These are phyloP conservation scores for Priocnemis perturbator DNA, from an alignment of 2,888 invertebrate genomes.

Conservation along the genomic window DNA sequence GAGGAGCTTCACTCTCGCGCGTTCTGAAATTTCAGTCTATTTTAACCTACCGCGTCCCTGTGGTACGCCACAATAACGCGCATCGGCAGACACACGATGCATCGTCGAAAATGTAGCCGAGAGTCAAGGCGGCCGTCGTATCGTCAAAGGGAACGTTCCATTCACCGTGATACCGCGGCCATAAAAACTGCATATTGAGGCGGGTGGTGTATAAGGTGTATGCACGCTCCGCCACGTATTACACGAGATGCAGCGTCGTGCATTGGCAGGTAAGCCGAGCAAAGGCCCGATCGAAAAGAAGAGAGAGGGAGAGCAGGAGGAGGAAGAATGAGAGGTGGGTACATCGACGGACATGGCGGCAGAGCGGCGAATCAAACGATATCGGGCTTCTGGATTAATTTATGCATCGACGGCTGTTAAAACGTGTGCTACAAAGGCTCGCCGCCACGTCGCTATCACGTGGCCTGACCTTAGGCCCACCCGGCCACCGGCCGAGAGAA, in stretches of 20 bases:
- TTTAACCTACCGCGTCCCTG: no score
- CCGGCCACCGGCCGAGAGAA: conserved; percentile 63
- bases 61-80: no score
- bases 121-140: conserved; percentile 29
- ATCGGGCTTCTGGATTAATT: conserved; percentile 74
- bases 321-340: conserved; percentile 32
- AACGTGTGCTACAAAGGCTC: conserved; percentile 73
- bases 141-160: conserved; percentile 46
- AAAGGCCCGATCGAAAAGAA: conserved; percentile 29
- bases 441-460: conserved; percentile 68
- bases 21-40: no score
- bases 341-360: conserved; percentile 52
- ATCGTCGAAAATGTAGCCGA: no score
- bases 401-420: conserved; percentile 74
- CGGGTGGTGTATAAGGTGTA: conserved; percentile 48
- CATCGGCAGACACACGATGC: no score
- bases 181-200: conserved; percentile 57
- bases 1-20: no score
- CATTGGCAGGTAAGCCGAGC: conserved; percentile 47
- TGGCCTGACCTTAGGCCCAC: conserved; percentile 34
- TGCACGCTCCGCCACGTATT: conserved; percentile 46
- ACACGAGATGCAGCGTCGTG: conserved; percentile 43
- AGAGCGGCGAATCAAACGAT: conserved; percentile 74
- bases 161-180: conserved; percentile 36
- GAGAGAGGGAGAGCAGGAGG: conserved; percentile 23